A percentile compares a stretch with the other conserved stretches of the same genome.
Conservation (phyloP, 2,797 vertebrate genomes). For the Limnodromus scolopaceus region DNA sequence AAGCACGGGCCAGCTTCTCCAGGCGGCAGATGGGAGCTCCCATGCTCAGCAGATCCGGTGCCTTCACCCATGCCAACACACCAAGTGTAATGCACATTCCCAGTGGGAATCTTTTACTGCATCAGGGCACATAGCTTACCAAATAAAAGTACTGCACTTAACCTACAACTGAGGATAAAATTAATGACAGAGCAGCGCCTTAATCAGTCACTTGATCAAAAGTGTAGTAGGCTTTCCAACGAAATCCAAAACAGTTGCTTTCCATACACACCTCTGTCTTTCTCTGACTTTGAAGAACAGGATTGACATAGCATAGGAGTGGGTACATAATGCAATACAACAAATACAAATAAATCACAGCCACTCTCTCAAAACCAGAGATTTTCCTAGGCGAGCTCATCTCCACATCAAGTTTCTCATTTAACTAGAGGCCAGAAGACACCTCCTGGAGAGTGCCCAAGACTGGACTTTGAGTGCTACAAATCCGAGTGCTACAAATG, state of each 20-base stretch:
- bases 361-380: not conserved
- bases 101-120: not conserved
- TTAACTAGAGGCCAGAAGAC: not conserved
- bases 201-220: not conserved
- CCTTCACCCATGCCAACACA: fast-evolving
- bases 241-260: not conserved
- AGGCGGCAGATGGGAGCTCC: not conserved
- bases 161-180: not conserved
- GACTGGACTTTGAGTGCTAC: not conserved
- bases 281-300: not conserved
- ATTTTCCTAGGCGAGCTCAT: not conserved
- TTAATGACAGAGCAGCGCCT: not conserved
- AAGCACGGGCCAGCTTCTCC: not conserved
- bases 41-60: not conserved
- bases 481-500: not conserved
- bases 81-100: not conserved
- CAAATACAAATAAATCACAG: not conserved
- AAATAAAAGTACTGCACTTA: not conserved
- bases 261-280: not conserved
- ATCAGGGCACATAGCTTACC: not conserved
- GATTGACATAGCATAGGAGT: not conserved
- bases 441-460: not conserved
- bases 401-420: not conserved
- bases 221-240: not conserved
- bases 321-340: not conserved